These are phyloP conservation scores for Pollimyrus isidori DNA, from an alignment of 2,113 vertebrate genomes.

Conservation along the genomic window DNA sequence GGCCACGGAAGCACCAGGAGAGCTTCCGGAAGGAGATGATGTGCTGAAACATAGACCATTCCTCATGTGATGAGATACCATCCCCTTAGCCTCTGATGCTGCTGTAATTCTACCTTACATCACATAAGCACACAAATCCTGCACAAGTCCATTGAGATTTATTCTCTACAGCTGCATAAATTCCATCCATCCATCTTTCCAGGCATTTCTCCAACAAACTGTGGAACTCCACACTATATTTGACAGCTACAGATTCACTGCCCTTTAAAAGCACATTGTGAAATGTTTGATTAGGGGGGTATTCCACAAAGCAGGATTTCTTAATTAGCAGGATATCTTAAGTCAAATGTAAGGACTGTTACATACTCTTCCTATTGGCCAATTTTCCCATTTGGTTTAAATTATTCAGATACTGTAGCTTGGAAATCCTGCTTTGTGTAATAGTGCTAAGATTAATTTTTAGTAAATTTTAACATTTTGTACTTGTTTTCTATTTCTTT, in stretches of 20 bases:
- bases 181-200: not conserved
- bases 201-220: not conserved
- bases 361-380: no score
- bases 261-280: not conserved
- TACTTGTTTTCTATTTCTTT: not conserved
- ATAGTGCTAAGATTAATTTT: not conserved
- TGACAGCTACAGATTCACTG: not conserved
- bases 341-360: no score
- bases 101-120: not conserved
- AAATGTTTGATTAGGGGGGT: not conserved
- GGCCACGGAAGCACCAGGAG: conserved; percentile 38
- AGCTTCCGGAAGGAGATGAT: conserved; percentile 42
- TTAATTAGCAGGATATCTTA: no score
- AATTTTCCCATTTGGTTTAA: no score
- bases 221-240: not conserved
- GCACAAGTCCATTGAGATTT: not conserved
- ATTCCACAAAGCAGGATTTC: no score
- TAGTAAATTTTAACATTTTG: not conserved
- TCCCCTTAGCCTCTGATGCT: no score
- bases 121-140: not conserved
- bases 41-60: conserved; percentile 33
- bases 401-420: no score
- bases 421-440: no score
- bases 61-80: conserved; percentile 26
- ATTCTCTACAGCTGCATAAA: not conserved